Evolutionary conservation across 2,888 invertebrate genomes (phyloP).

Genomic region (Ernsta delagoae): DNA sequence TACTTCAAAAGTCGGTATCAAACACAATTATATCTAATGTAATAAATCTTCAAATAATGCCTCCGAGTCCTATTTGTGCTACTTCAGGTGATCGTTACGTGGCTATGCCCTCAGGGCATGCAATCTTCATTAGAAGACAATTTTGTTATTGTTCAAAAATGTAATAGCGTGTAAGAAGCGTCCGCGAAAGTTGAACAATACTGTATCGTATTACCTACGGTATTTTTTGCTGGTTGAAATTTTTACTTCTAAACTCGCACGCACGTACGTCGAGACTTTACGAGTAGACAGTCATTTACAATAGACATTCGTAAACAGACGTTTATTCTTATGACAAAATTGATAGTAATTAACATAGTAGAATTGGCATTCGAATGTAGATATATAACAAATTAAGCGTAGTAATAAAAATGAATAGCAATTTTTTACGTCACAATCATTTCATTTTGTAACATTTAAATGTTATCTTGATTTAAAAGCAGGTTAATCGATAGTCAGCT

Average conservation of each 20-base stretch:
- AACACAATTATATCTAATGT: slow-evolving; percentile 71
- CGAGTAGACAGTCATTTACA: not conserved
- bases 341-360: no score
- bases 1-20: slow-evolving; percentile 68
- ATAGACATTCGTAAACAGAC: not conserved
- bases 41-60: slow-evolving; percentile 81
- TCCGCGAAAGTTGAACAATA: slow-evolving; percentile 8
- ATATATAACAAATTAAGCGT: no score
- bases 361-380: no score
- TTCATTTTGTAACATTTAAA: no score
- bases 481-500: no score
- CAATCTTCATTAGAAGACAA: slow-evolving; percentile 74
- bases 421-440: no score
- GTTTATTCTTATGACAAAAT: no score
- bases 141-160: slow-evolving; percentile 44
- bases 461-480: no score
- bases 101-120: slow-evolving; percentile 58
- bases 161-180: slow-evolving; percentile 29
- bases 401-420: no score
- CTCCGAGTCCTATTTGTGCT: slow-evolving; percentile 68
- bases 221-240: not conserved
- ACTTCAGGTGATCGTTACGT: slow-evolving; percentile 82
- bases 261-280: not conserved
- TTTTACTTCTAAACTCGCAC: not conserved
- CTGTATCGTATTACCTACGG: not conserved